These are phyloP conservation scores for Geophilus truncorum DNA, from an alignment of 2,888 invertebrate species.

Conservation along the genomic window DNA sequence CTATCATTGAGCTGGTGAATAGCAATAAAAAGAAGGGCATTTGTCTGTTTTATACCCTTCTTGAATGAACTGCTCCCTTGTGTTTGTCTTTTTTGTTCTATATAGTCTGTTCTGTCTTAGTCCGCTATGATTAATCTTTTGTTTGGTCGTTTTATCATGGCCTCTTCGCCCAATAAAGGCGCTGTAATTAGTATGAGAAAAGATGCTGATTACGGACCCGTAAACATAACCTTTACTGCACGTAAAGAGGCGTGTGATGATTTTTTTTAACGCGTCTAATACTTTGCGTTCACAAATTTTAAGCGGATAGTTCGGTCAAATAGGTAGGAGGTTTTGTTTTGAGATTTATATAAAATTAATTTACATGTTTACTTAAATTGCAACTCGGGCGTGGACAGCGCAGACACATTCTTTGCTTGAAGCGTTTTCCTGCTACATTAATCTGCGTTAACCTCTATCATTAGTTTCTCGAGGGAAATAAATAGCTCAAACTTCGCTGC, in stretches of 20 bases:
- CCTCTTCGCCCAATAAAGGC: conserved; percentile 27
- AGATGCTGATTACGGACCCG: conserved; percentile 21
- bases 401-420: not conserved
- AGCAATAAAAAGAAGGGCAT: conserved; percentile 6
- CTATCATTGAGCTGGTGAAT: not conserved
- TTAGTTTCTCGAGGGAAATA: not conserved
- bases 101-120: not conserved
- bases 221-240: conserved; percentile 2
- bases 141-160: conserved; percentile 16
- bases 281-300: not conserved
- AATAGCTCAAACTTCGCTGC: not conserved
- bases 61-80: conserved; percentile 22
- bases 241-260: not conserved
- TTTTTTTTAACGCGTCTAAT: not conserved
- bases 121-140: conserved; percentile 27
- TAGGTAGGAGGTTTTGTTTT: not conserved
- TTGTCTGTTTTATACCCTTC: conserved; percentile 27
- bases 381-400: not conserved
- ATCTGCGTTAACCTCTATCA: not conserved
- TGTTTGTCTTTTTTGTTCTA: not conserved
- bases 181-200: conserved; percentile 11
- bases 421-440: conserved; percentile 1
- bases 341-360: conserved; percentile 12
- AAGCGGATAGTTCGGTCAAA: not conserved
- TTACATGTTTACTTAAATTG: conserved; percentile 13